phyloP scores from a whole-genome alignment of 1,140 invertebrate genomes.

The Drosophila repleta region DNA sequence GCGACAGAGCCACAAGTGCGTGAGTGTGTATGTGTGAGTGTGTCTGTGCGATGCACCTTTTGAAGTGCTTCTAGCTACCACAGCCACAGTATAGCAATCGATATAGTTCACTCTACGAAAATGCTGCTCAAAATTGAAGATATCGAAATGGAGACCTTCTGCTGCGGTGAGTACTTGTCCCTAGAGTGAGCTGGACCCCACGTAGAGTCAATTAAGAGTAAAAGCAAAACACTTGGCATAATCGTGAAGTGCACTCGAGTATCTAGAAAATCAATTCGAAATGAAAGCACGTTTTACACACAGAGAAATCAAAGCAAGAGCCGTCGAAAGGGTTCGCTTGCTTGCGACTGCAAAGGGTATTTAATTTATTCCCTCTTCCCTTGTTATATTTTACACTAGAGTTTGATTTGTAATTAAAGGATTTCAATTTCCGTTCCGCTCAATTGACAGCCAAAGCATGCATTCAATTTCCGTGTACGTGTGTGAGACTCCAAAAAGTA shows the following conservation, averaged over 20 bases:
- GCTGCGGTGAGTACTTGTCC: slow-evolving; percentile 70
- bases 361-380: background rate
- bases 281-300: slow-evolving; percentile 12
- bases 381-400: background rate
- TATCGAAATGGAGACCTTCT: slow-evolving; percentile 81
- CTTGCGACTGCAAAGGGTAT: slow-evolving; percentile 26
- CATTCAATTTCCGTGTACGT: slow-evolving; percentile 60
- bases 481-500: slow-evolving; percentile 32
- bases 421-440: slow-evolving; percentile 48
- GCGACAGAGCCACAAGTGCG: slow-evolving; percentile 13
- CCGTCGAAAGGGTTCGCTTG: slow-evolving; percentile 30
- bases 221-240: slow-evolving; percentile 11
- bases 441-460: slow-evolving; percentile 41
- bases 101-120: slow-evolving; percentile 18
- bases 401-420: slow-evolving; percentile 52
- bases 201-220: slow-evolving; percentile 2
- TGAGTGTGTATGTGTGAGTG: background rate
- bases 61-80: slow-evolving; percentile 22
- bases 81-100: too few species aligned
- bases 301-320: slow-evolving; percentile 28
- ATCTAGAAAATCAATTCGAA: background rate
- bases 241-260: slow-evolving; percentile 33
- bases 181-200: slow-evolving; percentile 5
- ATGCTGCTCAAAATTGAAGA: slow-evolving; percentile 74
- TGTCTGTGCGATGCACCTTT: slow-evolving; percentile 12